phyloP scores from a whole-genome alignment of 2,113 vertebrate genomes.

The Ursus arctos region DNA sequence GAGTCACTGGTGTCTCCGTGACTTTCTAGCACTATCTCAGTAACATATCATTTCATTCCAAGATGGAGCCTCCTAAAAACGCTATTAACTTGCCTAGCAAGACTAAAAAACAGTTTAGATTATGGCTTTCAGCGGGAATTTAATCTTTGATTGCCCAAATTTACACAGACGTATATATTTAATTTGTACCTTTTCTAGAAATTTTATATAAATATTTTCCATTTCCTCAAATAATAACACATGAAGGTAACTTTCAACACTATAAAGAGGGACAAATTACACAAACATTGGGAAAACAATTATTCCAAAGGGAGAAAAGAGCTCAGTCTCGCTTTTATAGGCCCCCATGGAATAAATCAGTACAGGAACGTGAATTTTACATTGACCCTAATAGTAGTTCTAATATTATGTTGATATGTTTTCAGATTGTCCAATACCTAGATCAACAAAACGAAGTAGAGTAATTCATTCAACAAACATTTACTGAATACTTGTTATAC shows the following conservation, averaged over 20 bases:
- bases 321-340: neutral
- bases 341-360: neutral
- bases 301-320: neutral
- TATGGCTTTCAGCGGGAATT: neutral
- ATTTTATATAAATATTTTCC: neutral
- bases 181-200: neutral
- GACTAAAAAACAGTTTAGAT: constrained; percentile 21
- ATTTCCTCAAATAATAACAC: neutral
- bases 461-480: constrained; percentile 75
- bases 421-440: constrained; percentile 57
- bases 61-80: neutral
- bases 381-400: constrained; percentile 50
- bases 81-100: neutral
- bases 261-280: neutral
- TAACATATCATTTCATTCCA: neutral
- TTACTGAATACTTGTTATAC: constrained; percentile 51
- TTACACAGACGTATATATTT: neutral
- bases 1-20: neutral
- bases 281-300: neutral
- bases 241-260: neutral
- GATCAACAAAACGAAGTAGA: constrained; percentile 56
- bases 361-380: neutral
- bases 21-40: neutral
- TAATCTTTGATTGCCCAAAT: neutral
- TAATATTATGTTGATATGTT: constrained; percentile 49